These are phyloP conservation scores for Sphinx pinastri DNA, from an alignment of 2,888 invertebrate genomes.

Conservation along the genomic window DNA sequence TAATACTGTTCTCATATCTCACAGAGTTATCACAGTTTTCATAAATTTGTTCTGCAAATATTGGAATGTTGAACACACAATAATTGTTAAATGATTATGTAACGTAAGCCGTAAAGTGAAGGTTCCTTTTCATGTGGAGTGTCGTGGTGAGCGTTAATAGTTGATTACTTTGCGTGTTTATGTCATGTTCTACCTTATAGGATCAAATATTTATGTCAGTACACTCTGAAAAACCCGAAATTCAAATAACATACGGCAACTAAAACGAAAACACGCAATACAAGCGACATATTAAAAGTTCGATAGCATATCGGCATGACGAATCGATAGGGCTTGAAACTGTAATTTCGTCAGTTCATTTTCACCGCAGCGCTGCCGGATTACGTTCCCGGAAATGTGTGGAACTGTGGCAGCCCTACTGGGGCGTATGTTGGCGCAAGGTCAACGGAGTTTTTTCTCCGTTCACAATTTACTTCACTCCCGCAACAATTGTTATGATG, in stretches of 20 bases:
- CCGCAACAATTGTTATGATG: constrained; percentile 64
- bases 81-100: no score
- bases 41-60: neutral
- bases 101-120: no score
- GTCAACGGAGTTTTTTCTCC: constrained; percentile 51
- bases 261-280: neutral
- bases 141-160: no score
- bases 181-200: no score
- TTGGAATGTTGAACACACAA: no score
- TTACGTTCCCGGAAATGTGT: constrained; percentile 33
- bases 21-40: neutral
- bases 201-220: no score
- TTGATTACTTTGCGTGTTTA: no score
- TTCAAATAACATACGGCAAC: neutral
- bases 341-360: constrained; percentile 22
- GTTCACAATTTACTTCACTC: constrained; percentile 55
- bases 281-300: constrained; percentile 12
- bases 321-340: constrained; percentile 20
- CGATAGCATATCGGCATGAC: neutral
- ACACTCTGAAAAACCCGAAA: no score
- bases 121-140: no score
- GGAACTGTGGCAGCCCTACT: constrained; percentile 28
- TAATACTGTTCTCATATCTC: neutral
- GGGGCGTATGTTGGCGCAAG: constrained; percentile 48
- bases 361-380: neutral